Evolutionary conservation across 1,140 invertebrate species (phyloP), one percentile per base, ranked within the genome.

Genomic region (Venustaconcha ellipsiformis): DNA sequence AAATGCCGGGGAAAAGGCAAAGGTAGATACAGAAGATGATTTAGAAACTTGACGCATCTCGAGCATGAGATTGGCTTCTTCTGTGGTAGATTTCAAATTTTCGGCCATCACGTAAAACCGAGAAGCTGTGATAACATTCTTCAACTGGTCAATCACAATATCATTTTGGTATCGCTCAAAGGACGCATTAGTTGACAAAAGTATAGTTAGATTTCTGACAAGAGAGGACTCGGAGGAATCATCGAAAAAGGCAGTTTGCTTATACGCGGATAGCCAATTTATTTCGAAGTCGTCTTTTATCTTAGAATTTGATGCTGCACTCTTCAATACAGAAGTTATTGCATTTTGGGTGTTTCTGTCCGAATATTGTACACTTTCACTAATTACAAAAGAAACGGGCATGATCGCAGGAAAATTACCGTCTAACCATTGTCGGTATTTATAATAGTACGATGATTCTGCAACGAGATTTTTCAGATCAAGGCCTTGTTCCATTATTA

Each of bases 101-200:
- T 74, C 65, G 14, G 81, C 80, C 20, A 83, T 74, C 0, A 85
- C 64, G 57, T 86, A 82, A 60, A 86, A 80, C 6, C 87, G 56
- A 0, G 86, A 87, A 14, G 84, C 92, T 1, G 96, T 94, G 94
- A 99, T 97, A 77, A 92, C 92, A 30, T 94, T 92, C 1, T 93
- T 92, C 18, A 93, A 91, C 14, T 94, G 92, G 79, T 95, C 94
- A 77, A 97, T 96, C 80, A 94, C 94, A 0, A 98, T 94, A 87
- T 98, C 97, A 65, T 96, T 89, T 8, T 94, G 93, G 84, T 94
- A 86, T 17, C 84, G 64, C 13, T 81, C 79, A 70, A 85, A 83
- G 18, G 76, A 68, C 15, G 85, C 74, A 1, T 60, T 2, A 15
- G 6, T 37, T 66, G 91, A 91, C 87, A 94, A 94, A 26, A 1